Conservation (phyloP, 2,797 vertebrate genomes). For the Aplochiton taeniatus region DNA sequence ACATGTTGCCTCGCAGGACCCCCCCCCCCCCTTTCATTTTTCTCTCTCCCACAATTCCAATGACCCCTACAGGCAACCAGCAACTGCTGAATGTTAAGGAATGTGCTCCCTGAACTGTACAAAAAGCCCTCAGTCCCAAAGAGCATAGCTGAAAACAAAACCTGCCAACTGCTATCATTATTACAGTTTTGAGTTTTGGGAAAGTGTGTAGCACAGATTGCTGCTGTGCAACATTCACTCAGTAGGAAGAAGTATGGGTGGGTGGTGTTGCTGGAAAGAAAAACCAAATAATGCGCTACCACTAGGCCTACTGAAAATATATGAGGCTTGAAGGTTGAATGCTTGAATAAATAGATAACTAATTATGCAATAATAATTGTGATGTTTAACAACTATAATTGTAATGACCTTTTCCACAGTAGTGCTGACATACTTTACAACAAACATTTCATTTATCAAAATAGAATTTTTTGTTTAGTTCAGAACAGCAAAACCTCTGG, state of each 20-base stretch:
- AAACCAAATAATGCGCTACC: slow-evolving; percentile 10
- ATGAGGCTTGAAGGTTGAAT: slow-evolving; percentile 1
- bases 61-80: slow-evolving; percentile 89
- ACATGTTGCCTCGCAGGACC: slow-evolving; percentile 48
- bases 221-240: slow-evolving; percentile 51
- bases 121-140: slow-evolving; percentile 84
- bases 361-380: slow-evolving; percentile 19
- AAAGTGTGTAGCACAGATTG: slow-evolving; percentile 74
- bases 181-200: slow-evolving; percentile 82
- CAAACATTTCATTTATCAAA: slow-evolving; percentile 47
- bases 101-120: slow-evolving; percentile 97
- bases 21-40: slow-evolving; percentile 53
- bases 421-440: slow-evolving; percentile 46
- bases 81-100: slow-evolving; percentile 88
- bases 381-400: slow-evolving; percentile 21
- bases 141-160: slow-evolving; percentile 90
- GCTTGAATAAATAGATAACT: slow-evolving; percentile 8
- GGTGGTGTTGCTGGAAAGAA: slow-evolving; percentile 5
- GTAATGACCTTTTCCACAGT: too few species aligned
- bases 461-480: slow-evolving; percentile 52
- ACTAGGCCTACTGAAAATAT: background rate
- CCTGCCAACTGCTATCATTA: slow-evolving; percentile 92
- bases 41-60: slow-evolving; percentile 81
- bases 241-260: slow-evolving; percentile 24
- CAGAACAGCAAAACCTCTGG: slow-evolving; percentile 51